phyloP scores from a whole-genome alignment of 2,888 invertebrate genomes.

The Heteropelma amictum region DNA sequence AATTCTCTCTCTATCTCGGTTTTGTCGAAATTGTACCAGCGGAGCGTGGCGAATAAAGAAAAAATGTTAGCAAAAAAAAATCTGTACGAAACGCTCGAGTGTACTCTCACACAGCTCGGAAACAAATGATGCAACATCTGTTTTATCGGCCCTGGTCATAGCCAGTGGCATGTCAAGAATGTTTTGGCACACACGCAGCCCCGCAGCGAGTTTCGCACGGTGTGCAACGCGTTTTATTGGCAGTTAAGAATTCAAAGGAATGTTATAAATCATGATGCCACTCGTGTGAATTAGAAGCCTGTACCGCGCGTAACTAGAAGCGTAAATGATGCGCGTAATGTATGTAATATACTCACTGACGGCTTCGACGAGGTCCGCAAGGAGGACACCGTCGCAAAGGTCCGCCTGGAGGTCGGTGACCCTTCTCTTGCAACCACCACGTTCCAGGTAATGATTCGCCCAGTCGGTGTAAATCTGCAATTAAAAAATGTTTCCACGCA shows the following conservation, averaged over 20 bases:
- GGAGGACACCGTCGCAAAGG: constrained; percentile 93
- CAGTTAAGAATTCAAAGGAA: constrained; percentile 28
- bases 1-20: no score
- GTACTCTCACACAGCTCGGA: no score
- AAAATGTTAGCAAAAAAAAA: no score
- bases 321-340: constrained; percentile 12
- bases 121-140: no score
- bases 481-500: constrained; percentile 29
- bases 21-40: no score
- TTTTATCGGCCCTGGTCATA: neutral
- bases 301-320: neutral
- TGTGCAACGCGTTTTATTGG: constrained; percentile 23
- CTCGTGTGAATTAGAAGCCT: neutral
- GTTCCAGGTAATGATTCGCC: constrained; percentile 98
- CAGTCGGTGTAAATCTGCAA: constrained; percentile 97
- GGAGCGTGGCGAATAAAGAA: no score
- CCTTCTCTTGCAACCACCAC: constrained; percentile 90
- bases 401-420: constrained; percentile 93
- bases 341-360: constrained; percentile 85
- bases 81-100: no score
- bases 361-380: constrained; percentile 96
- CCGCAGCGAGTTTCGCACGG: neutral
- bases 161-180: neutral
- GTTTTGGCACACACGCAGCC: neutral
- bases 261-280: constrained; percentile 44